phyloP scores from a whole-genome alignment of 1,140 invertebrate species.

The Eurosta solidaginis region DNA sequence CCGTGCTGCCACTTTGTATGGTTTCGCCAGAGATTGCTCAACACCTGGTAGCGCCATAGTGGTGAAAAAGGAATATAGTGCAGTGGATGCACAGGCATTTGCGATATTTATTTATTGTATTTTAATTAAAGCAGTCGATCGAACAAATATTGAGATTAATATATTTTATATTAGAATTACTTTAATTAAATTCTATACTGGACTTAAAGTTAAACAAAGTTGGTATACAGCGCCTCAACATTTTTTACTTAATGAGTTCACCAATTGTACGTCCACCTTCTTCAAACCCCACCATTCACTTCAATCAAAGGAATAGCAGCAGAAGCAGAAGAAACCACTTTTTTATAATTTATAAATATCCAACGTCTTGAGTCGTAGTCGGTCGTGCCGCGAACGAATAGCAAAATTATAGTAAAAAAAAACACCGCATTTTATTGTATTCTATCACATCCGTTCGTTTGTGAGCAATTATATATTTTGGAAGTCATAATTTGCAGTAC shows the following conservation, averaged over 20 bases:
- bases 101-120: neutral
- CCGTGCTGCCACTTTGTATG: too few species aligned
- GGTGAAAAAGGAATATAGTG: constrained; percentile 1
- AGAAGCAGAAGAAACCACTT: neutral
- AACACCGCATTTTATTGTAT: neutral
- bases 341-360: constrained; percentile 25
- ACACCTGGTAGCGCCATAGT: neutral
- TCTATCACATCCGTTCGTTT: neutral
- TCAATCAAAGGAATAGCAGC: too few species aligned
- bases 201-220: neutral
- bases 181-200: neutral
- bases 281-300: neutral
- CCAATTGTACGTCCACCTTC: neutral
- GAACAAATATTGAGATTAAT: constrained; percentile 11
- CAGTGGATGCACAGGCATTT: neutral
- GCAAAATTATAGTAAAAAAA: neutral
- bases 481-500: neutral
- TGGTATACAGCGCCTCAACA: neutral
- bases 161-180: neutral
- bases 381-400: neutral
- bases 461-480: neutral
- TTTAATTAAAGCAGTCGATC: neutral
- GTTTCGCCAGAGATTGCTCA: too few species aligned
- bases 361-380: neutral
- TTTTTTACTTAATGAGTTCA: neutral